These are phyloP conservation scores for Aporrectodea caliginosa DNA, from an alignment of 1,140 invertebrate species.

Conservation along the genomic window DNA sequence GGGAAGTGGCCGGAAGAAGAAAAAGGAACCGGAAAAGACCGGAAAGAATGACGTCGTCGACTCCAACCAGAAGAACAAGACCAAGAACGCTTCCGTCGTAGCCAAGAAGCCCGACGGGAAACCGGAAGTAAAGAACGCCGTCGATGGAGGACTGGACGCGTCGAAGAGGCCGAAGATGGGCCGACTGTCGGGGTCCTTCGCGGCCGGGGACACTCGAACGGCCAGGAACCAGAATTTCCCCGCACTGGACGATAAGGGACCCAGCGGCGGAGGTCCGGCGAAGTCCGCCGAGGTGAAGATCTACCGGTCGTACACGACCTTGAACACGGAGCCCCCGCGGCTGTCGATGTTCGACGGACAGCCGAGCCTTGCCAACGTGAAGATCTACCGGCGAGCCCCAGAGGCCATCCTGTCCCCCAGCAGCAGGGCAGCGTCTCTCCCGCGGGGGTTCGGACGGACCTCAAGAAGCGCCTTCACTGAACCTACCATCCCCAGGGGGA, in stretches of 20 bases:
- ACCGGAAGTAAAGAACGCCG: not conserved
- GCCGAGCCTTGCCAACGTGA: not conserved
- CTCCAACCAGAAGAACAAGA: not conserved
- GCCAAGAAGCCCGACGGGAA: not conserved
- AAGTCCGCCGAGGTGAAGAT: not conserved
- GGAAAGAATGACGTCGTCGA: not conserved
- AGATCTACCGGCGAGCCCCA: not conserved
- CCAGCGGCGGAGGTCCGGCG: not conserved
- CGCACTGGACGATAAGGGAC: not conserved
- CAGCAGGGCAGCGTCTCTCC: not conserved
- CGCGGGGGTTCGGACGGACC: not conserved
- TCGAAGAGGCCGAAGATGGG: not conserved
- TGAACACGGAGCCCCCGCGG: not conserved
- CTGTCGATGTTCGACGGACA: not conserved
- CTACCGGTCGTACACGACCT: conserved; percentile 4
- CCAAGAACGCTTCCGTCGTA: not conserved
- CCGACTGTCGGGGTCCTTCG: not conserved
- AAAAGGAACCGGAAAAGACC: not conserved
- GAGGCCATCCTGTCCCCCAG: not conserved
- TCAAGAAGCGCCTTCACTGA: no score
- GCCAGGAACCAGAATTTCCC: not conserved
- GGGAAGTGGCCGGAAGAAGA: not conserved
- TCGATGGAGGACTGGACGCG: not conserved
- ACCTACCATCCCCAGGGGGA: no score
- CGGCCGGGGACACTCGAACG: not conserved